Percentiles rank a stretch among this genome's conserved stretches.
These are phyloP conservation scores for Pogonognathellus flavescens DNA, from an alignment of 1,140 invertebrate species.

Conservation along the genomic window DNA sequence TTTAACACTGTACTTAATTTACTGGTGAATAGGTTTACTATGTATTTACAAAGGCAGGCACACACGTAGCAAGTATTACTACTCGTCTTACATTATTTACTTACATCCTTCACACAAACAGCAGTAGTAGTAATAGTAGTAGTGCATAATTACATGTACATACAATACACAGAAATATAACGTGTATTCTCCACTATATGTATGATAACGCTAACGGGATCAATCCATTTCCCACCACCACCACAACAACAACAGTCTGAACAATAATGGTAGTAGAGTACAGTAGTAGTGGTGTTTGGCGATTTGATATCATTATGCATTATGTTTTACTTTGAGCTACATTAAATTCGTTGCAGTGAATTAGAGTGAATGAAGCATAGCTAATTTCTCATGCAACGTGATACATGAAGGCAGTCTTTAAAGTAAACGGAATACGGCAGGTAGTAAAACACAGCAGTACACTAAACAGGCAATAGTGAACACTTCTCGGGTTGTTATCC, in stretches of 20 bases:
- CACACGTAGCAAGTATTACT: too few relatives aligned
- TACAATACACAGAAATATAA: not conserved
- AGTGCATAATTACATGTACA: not conserved
- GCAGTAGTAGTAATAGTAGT: not conserved
- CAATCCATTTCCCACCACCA: slow-evolving; percentile 22
- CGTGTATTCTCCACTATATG: not conserved
- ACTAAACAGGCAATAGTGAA: too few relatives aligned
- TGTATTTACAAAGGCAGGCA: too few relatives aligned
- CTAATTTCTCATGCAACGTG: slow-evolving; percentile 8
- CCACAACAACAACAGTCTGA: not conserved
- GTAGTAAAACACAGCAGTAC: too few relatives aligned
- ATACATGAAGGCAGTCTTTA: slow-evolving; percentile 5
- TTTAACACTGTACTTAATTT: too few relatives aligned
- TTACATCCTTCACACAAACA: too few relatives aligned
- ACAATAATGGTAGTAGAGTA: not conserved
- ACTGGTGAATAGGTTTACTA: slow-evolving; percentile 26
- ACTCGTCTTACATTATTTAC: too few relatives aligned
- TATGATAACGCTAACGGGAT: slow-evolving; percentile 23
- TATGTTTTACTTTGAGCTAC: not conserved
- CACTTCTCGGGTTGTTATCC: not conserved
- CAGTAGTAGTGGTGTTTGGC: not conserved
- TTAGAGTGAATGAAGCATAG: slow-evolving; percentile 34
- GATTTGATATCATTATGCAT: not conserved
- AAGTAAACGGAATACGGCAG: too few relatives aligned
- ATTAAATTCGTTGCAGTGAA: not conserved